Base-by-base conservation (phyloP, 53 echinoderm and acorn worm genomes). In the Paracentrotus lividus region DNA sequence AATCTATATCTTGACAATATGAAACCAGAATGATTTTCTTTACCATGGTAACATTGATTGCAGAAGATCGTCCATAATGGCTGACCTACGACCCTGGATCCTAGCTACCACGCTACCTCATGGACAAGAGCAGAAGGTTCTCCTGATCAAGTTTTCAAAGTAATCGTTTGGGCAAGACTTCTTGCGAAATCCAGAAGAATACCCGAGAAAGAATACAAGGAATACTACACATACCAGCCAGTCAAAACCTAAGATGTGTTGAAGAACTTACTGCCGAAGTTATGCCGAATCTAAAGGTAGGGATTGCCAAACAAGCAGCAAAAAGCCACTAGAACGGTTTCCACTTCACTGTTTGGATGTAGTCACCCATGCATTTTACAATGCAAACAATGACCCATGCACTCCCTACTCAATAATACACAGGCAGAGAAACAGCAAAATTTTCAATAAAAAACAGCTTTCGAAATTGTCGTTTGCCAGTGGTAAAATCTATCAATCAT, bases 201-300 rank as follows among this genome's bases (percentile, higher is more conserved):
- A 93, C 42, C n/a, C 81, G 85, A 36, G 42, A 84, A 6, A 26
- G 44, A 26, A 84, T 93, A 53, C 84, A 93, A 57, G 93, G 93
- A 36, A 81, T 93, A 13, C 15, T 93, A 33, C n/a, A 58, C 36
- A 44, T 93, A 26, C 93, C 93, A 14, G 40, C 3, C 16, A n/a
- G 15, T 16, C 13, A n/a, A 54, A 42, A 57, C 58, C 57, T 2
- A 10, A 21, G 20, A 78, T 93, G 26, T 18, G 15, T n/a, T 42
- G 93, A 84, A 38, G 60, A 81, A 16, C 32, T 93, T n/a, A 8
- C 60, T 93, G 21, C 42, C n/a, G 84, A 84, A 84, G 84, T 42
- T n/a, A 57, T 93, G 54, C 61, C 93, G 4, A 93, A 93, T 10
- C 20, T 93, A 5, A 93, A 93, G 61, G 93, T 90, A 61, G 45